These are phyloP conservation scores for Mimumesa dahlbomi DNA, from an alignment of 2,888 invertebrate genomes.

Conservation along the genomic window DNA sequence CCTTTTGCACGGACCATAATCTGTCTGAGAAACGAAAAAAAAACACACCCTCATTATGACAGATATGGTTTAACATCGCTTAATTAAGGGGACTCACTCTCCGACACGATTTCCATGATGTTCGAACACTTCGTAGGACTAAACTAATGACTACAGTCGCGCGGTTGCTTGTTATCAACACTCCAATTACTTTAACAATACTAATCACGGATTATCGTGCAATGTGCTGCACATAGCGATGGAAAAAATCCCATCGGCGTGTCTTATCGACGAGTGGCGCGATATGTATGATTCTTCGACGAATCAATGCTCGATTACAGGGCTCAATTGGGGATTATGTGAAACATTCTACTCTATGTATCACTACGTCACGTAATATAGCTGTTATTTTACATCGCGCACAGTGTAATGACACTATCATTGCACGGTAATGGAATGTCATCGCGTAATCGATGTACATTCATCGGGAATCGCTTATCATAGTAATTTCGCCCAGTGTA, in stretches of 20 bases:
- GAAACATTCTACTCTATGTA: background rate
- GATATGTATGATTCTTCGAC: constrained; percentile 32
- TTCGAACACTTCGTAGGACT: background rate
- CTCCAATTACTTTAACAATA: constrained; percentile 44
- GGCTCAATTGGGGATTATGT: background rate
- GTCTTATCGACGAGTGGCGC: constrained; percentile 47
- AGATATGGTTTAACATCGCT: background rate
- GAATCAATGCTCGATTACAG: constrained; percentile 33
- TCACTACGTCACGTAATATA: background rate
- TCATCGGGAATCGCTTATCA: too few species aligned
- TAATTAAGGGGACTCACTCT: constrained; percentile 14
- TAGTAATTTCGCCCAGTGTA: too few species aligned
- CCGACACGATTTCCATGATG: constrained; percentile 31
- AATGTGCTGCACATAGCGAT: constrained; percentile 5
- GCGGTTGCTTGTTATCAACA: constrained; percentile 20
- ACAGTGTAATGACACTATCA: too few species aligned
- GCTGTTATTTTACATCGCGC: too few species aligned
- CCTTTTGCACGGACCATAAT: constrained; percentile 69
- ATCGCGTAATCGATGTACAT: too few species aligned
- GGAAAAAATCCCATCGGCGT: constrained; percentile 22
- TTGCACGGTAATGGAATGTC: too few species aligned
- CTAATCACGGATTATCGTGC: constrained; percentile 34
- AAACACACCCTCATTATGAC: background rate
- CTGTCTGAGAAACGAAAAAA: constrained; percentile 25
- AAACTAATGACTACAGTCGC: constrained; percentile 18